Evolutionary conservation across 2,888 invertebrate species (phyloP).

Genomic region (Standfussiana lucernea): DNA sequence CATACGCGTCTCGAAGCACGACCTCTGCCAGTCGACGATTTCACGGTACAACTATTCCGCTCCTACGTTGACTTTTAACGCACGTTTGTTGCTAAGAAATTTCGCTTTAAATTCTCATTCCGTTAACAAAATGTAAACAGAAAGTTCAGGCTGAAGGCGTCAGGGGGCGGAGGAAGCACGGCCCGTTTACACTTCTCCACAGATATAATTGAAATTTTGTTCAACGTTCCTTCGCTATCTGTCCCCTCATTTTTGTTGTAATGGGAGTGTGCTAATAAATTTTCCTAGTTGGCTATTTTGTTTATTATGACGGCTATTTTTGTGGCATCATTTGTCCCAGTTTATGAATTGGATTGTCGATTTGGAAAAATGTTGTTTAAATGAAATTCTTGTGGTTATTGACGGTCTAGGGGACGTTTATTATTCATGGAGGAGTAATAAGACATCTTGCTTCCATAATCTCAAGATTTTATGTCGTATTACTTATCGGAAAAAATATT

Average conservation of each 20-base stretch:
- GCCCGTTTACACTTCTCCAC: constrained; percentile 74
- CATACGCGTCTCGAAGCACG: constrained; percentile 54
- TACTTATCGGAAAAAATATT: constrained; percentile 5
- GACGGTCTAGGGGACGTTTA: background rate
- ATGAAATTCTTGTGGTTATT: constrained; percentile 24
- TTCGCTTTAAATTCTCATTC: constrained; percentile 87
- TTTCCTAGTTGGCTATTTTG: constrained; percentile 68
- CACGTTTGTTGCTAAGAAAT: constrained; percentile 86
- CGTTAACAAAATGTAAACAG: constrained; percentile 88
- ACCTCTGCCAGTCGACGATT: constrained; percentile 71
- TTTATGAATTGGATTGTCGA: constrained; percentile 60
- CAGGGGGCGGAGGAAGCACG: constrained; percentile 73
- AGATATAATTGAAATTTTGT: constrained; percentile 87
- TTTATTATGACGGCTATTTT: constrained; percentile 63
- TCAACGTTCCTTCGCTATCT: constrained; percentile 78
- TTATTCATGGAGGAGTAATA: background rate
- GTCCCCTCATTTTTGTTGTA: constrained; percentile 73
- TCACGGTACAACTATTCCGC: constrained; percentile 77
- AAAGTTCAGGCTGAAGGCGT: constrained; percentile 78
- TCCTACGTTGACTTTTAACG: constrained; percentile 78
- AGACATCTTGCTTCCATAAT: background rate
- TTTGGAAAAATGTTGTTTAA: constrained; percentile 25
- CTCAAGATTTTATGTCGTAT: background rate
- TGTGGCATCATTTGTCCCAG: constrained; percentile 54
- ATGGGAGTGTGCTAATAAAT: constrained; percentile 81